A percentile compares a stretch with the other conserved stretches of the same genome.
Conservation (phyloP, 2,888 invertebrate species). For the Tetranychus piercei region DNA sequence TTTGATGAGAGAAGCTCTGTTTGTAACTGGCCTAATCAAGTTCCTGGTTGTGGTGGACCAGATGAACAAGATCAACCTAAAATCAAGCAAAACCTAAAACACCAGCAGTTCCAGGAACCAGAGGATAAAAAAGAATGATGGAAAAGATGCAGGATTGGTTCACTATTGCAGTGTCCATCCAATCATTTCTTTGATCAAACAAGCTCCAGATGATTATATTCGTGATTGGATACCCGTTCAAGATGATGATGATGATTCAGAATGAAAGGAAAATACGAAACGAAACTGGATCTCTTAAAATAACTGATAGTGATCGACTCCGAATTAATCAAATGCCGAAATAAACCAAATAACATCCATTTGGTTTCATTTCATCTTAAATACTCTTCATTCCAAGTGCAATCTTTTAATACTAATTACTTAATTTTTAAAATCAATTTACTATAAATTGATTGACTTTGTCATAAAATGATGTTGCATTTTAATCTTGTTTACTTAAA, state of each 20-base stretch:
- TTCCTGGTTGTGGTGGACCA: conserved; percentile 46
- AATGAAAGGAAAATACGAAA: not conserved
- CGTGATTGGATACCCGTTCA: not conserved
- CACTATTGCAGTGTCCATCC: not conserved
- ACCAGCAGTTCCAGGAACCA: not conserved
- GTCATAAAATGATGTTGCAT: no score
- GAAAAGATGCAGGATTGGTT: no score
- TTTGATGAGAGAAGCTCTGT: conserved; percentile 41
- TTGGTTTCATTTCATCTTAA: not conserved
- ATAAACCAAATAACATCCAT: not conserved
- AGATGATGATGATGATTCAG: not conserved
- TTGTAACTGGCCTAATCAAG: conserved; percentile 58
- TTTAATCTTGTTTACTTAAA: no score
- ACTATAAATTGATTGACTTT: not conserved
- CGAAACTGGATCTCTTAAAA: not conserved
- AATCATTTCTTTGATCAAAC: not conserved
- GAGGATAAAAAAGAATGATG: no score
- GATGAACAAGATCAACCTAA: conserved; percentile 1
- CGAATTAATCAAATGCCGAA: not conserved
- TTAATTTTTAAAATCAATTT: not conserved
- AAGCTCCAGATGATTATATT: not conserved
- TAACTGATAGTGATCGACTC: not conserved
- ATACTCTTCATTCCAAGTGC: not conserved
- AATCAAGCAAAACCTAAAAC: not conserved
- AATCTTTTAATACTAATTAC: not conserved